Evolutionary conservation across 1,140 invertebrate genomes (phyloP).

Genomic region (Drosophila triauraria): DNA sequence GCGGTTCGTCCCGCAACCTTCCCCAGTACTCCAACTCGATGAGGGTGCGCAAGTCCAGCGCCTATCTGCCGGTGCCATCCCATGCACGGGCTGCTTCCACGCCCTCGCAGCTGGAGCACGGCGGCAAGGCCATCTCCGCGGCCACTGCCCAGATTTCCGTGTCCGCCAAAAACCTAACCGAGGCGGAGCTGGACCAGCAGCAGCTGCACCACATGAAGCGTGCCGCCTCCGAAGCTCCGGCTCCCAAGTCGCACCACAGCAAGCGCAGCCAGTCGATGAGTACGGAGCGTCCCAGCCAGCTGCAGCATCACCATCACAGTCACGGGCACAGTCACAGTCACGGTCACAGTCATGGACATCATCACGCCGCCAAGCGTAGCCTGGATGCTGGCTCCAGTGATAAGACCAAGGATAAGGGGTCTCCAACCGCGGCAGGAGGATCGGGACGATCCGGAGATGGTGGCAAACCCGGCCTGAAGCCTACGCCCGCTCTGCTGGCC

Average conservation of each 20-base stretch:
- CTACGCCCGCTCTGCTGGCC: slow-evolving; percentile 89
- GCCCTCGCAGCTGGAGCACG: slow-evolving; percentile 79
- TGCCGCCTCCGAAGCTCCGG: slow-evolving; percentile 74
- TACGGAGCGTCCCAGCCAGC: slow-evolving; percentile 55
- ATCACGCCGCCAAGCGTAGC: slow-evolving; percentile 60
- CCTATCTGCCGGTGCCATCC: slow-evolving; percentile 76
- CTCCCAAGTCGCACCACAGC: slow-evolving; percentile 66
- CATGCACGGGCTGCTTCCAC: slow-evolving; percentile 82
- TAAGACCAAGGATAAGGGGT: slow-evolving; percentile 39
- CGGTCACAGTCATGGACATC: slow-evolving; percentile 49
- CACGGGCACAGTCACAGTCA: slow-evolving; percentile 54
- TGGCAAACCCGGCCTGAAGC: slow-evolving; percentile 85
- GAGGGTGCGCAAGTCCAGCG: slow-evolving; percentile 79
- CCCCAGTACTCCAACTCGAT: slow-evolving; percentile 82
- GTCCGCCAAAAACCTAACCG: slow-evolving; percentile 62
- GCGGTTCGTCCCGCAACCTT: slow-evolving; percentile 56
- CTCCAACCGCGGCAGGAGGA: slow-evolving; percentile 1
- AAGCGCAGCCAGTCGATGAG: slow-evolving; percentile 75
- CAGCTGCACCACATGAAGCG: slow-evolving; percentile 73
- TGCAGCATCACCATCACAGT: slow-evolving; percentile 39
- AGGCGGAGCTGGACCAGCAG: slow-evolving; percentile 45
- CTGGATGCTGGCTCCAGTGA: slow-evolving; percentile 48
- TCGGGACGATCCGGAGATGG: slow-evolving; percentile 1
- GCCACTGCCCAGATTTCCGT: slow-evolving; percentile 41
- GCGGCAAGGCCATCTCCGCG: slow-evolving; percentile 38